Percentiles rank a stretch among this genome's conserved stretches.
These are phyloP conservation scores for Formica aserva DNA, from an alignment of 2,888 invertebrate genomes.

Conservation along the genomic window DNA sequence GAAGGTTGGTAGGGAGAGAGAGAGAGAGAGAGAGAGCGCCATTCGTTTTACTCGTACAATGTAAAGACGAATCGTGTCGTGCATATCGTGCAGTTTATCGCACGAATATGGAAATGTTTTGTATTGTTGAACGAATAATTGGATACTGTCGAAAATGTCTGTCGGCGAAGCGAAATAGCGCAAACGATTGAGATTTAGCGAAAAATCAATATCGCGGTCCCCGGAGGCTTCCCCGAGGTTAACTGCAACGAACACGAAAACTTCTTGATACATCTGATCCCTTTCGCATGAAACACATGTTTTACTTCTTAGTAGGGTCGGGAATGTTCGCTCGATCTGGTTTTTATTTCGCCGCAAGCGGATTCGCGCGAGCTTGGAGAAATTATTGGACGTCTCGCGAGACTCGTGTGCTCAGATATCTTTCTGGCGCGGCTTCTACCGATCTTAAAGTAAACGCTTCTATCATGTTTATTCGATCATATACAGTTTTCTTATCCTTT, in stretches of 20 bases:
- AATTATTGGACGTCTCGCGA: slow-evolving; percentile 49
- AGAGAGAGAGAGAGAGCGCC: background rate
- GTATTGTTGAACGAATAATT: slow-evolving; percentile 11
- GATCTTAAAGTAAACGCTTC: slow-evolving; percentile 28
- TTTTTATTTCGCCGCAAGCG: slow-evolving; percentile 46
- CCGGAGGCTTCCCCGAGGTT: slow-evolving; percentile 28
- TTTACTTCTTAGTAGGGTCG: slow-evolving; percentile 55
- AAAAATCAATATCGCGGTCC: slow-evolving; percentile 70
- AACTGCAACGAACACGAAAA: slow-evolving; percentile 54
- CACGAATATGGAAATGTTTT: background rate
- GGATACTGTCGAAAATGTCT: slow-evolving; percentile 21
- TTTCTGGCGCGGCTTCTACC: slow-evolving; percentile 20
- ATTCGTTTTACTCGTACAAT: slow-evolving; percentile 49
- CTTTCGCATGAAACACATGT: slow-evolving; percentile 58
- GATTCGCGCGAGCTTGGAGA: slow-evolving; percentile 49
- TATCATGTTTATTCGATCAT: slow-evolving; percentile 16
- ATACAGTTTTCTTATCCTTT: slow-evolving; percentile 10
- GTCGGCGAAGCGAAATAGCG: slow-evolving; percentile 27
- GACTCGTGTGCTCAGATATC: slow-evolving; percentile 34
- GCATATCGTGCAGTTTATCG: background rate
- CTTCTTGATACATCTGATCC: slow-evolving; percentile 46
- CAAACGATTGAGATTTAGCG: slow-evolving; percentile 68
- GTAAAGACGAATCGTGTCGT: slow-evolving; percentile 26
- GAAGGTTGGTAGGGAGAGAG: slow-evolving; percentile 16
- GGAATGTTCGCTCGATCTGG: slow-evolving; percentile 51